Conservation (phyloP, 1,140 invertebrate species). For the Acromyrmex charruanus region DNA sequence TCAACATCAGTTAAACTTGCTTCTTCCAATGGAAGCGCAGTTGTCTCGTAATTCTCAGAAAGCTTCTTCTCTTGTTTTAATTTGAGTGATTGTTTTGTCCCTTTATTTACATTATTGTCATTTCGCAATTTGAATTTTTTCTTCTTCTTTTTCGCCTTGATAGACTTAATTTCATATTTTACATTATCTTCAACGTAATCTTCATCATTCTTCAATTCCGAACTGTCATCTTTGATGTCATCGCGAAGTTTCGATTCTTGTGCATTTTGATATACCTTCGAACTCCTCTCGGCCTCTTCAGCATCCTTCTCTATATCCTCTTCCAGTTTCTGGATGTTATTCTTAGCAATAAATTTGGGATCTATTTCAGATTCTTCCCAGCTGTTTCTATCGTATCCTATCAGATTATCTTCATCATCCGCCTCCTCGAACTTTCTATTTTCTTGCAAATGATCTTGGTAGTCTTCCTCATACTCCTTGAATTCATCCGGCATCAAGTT, state of each 20-base stretch:
- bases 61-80: background rate
- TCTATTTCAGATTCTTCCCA: slow-evolving; percentile 59
- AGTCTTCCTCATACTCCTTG: slow-evolving; percentile 66
- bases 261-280: slow-evolving; percentile 59
- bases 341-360: slow-evolving; percentile 75
- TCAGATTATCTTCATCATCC: slow-evolving; percentile 22
- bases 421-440: background rate
- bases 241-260: slow-evolving; percentile 2
- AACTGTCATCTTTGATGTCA: background rate
- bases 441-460: slow-evolving; percentile 50
- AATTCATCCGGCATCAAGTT: slow-evolving; percentile 8
- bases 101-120: background rate
- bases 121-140: slow-evolving; percentile 1
- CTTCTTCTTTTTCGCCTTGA: background rate
- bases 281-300: slow-evolving; percentile 70
- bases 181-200: background rate
- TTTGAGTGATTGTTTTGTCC: background rate
- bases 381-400: background rate
- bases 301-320: slow-evolving; percentile 77
- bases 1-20: background rate
- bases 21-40: background rate
- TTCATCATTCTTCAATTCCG: background rate
- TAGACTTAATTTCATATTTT: slow-evolving; percentile 22
- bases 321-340: slow-evolving; percentile 77
- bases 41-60: slow-evolving; percentile 5